These are phyloP conservation scores for Sthenelais limicola DNA, from an alignment of 2,888 invertebrate genomes.

Conservation along the genomic window DNA sequence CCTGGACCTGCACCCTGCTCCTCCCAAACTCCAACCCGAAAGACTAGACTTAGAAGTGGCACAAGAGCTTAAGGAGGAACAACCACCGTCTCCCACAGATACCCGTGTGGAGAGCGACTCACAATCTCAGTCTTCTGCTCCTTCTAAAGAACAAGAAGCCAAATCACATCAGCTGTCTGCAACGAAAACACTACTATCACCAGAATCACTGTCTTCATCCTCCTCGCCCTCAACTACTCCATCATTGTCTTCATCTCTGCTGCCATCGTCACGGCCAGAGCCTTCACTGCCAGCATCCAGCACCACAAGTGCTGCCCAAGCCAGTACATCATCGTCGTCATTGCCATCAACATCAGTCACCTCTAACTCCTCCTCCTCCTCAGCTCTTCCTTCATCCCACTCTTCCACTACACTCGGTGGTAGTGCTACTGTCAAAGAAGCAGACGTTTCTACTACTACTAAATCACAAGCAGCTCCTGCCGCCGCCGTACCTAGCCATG, in stretches of 20 bases:
- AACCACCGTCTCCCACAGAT: not conserved
- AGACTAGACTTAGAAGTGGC: not conserved
- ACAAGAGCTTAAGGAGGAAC: conserved; percentile 9
- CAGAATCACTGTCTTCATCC: conserved; percentile 8
- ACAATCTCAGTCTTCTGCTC: not conserved
- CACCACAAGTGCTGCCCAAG: too few relatives aligned
- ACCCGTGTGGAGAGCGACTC: not conserved
- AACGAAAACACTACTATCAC: not conserved
- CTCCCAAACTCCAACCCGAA: conserved; percentile 5
- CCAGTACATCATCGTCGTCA: not conserved
- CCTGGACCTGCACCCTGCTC: not conserved
- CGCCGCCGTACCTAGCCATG: not conserved
- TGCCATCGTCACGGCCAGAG: too few relatives aligned
- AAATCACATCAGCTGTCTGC: not conserved
- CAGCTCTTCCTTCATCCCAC: not conserved
- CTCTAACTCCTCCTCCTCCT: not conserved
- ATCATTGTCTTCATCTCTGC: not conserved
- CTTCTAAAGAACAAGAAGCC: too few relatives aligned
- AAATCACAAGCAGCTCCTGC: not conserved
- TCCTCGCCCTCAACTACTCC: not conserved
- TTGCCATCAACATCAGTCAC: not conserved
- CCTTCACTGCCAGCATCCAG: too few relatives aligned
- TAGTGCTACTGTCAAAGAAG: too few relatives aligned
- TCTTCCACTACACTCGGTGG: too few relatives aligned
- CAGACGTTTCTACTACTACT: not conserved